phyloP scores from a whole-genome alignment of 2,113 vertebrate species.

The Sminthopsis crassicaudata region DNA sequence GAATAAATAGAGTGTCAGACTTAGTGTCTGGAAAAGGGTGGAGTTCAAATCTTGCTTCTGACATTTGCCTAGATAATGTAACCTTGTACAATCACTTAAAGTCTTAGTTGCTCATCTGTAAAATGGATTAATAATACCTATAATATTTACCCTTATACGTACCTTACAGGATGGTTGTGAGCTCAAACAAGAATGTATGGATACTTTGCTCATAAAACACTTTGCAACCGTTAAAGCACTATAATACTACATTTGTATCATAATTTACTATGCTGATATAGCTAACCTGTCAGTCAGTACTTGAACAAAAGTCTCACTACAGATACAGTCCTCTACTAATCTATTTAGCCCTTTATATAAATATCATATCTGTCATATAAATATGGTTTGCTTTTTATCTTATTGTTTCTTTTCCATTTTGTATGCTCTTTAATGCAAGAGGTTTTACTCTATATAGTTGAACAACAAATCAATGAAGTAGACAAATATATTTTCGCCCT shows the following conservation, averaged over 20 bases:
- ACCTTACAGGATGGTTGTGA: background rate
- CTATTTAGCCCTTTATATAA: background rate
- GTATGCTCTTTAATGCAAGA: constrained; percentile 42
- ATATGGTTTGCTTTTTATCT: constrained; percentile 33
- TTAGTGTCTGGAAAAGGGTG: background rate
- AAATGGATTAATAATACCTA: constrained; percentile 24
- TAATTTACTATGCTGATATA: background rate
- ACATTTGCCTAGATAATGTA: background rate
- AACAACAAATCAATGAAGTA: constrained; percentile 46
- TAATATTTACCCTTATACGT: background rate
- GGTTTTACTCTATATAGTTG: constrained; percentile 30
- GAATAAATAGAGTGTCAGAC: background rate
- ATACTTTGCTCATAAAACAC: background rate
- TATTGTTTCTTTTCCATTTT: constrained; percentile 39
- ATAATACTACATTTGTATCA: background rate
- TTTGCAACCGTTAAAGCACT: background rate
- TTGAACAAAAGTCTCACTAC: background rate
- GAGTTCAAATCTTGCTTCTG: background rate
- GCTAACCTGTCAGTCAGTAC: background rate
- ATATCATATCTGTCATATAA: background rate
- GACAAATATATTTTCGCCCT: constrained; percentile 53
- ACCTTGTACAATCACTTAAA: background rate
- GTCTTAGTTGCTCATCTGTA: constrained; percentile 16
- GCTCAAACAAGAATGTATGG: constrained; percentile 10
- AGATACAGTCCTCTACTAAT: background rate